Evolutionary conservation across 2,888 invertebrate species (phyloP).

Genomic region (Malacosoma neustria): DNA sequence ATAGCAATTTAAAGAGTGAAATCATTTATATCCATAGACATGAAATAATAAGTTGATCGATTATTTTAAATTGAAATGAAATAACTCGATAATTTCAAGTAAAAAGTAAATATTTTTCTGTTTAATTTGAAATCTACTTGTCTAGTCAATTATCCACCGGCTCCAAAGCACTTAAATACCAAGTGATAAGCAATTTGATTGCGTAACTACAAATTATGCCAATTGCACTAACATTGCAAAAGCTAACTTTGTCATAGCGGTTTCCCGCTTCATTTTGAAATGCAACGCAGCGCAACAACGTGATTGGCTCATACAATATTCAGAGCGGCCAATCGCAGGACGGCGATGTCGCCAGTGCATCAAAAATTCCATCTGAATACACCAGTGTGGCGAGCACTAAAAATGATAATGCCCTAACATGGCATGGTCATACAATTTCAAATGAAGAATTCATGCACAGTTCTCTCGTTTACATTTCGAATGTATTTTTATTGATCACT

Average conservation of each 20-base stretch:
- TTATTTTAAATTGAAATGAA: no score
- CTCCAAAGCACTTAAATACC: constrained; percentile 22
- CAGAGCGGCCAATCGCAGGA: constrained; percentile 65
- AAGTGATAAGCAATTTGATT: constrained; percentile 37
- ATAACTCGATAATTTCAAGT: background rate
- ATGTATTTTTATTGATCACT: constrained; percentile 65
- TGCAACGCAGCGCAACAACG: constrained; percentile 65
- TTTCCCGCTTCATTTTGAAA: constrained; percentile 71
- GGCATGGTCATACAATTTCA: constrained; percentile 65
- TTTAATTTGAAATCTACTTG: background rate
- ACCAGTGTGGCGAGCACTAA: constrained; percentile 73
- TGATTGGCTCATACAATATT: constrained; percentile 76
- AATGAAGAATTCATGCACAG: constrained; percentile 71
- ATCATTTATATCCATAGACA: no score
- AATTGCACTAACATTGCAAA: constrained; percentile 49
- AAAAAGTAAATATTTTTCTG: background rate
- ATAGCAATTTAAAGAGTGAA: no score
- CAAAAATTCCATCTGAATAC: constrained; percentile 76
- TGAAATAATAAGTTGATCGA: no score
- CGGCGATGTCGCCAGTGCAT: constrained; percentile 74
- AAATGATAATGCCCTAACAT: constrained; percentile 74
- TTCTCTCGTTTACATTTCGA: constrained; percentile 57
- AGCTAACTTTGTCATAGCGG: constrained; percentile 48
- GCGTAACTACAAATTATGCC: constrained; percentile 50
- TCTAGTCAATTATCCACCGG: constrained; percentile 10